phyloP scores from a whole-genome alignment of 2,797 vertebrate species.

The Sparidentex hasta region DNA sequence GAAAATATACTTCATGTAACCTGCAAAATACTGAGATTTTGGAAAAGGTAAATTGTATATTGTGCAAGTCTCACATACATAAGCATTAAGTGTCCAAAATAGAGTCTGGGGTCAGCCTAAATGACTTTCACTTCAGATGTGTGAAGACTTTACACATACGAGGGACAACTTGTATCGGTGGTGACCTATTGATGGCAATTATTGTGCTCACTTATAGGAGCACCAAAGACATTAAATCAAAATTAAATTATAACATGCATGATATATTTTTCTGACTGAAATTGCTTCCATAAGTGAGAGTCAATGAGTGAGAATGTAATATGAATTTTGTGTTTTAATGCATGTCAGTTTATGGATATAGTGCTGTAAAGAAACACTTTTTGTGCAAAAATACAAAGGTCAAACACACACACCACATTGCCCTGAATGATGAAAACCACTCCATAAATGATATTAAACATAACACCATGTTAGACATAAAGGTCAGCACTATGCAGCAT shows the following conservation, averaged over 20 bases:
- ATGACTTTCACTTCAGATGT: not conserved
- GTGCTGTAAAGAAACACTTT: slow-evolving; percentile 25
- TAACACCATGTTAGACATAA: not conserved
- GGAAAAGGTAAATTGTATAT: not conserved
- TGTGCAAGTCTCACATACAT: not conserved
- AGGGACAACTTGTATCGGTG: not conserved
- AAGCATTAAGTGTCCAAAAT: not conserved
- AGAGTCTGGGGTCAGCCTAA: not conserved
- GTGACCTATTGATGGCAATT: not conserved
- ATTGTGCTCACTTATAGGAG: slow-evolving; percentile 10
- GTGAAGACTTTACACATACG: not conserved
- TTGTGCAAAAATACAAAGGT: slow-evolving; percentile 15
- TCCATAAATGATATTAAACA: slow-evolving; percentile 25
- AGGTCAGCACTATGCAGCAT: not conserved
- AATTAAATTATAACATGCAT: slow-evolving; percentile 22
- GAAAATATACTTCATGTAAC: slow-evolving; percentile 18
- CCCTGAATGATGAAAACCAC: slow-evolving; percentile 72
- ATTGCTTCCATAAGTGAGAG: slow-evolving; percentile 43
- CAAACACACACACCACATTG: slow-evolving; percentile 15
- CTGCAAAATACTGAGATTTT: slow-evolving; percentile 13
- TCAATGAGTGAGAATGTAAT: slow-evolving; percentile 50
- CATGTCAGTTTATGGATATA: slow-evolving; percentile 25
- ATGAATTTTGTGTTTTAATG: slow-evolving; percentile 40
- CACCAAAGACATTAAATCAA: slow-evolving; percentile 9
- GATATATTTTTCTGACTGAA: slow-evolving; percentile 30